Conservation (phyloP, 2,113 vertebrate species). For the Lota lota region DNA sequence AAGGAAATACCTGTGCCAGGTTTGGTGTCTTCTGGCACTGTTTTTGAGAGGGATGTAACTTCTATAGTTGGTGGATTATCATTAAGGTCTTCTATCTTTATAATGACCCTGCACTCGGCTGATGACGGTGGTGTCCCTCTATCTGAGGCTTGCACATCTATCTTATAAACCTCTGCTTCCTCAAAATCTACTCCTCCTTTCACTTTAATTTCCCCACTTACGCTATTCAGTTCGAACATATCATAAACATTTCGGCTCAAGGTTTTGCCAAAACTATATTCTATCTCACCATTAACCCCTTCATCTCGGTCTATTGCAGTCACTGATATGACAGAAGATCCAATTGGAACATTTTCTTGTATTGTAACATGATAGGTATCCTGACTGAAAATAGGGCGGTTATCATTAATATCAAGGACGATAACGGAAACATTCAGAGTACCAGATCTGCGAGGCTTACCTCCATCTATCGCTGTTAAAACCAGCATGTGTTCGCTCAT, state of each 20-base stretch:
- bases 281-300: conserved; percentile 47
- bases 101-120: conserved; percentile 2
- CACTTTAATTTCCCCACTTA: conserved; percentile 50
- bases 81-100: conserved; percentile 34
- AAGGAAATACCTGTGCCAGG: conserved; percentile 38
- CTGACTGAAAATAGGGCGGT: conserved; percentile 53
- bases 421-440: conserved; percentile 46
- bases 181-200: conserved; percentile 50
- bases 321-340: conserved; percentile 35
- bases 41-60: conserved; percentile 80
- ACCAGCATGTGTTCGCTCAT: conserved; percentile 23
- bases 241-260: conserved; percentile 37
- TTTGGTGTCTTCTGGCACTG: conserved; percentile 59
- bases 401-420: conserved; percentile 66
- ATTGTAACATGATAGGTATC: conserved; percentile 39
- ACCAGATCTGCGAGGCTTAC: conserved; percentile 51
- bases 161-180: conserved; percentile 25
- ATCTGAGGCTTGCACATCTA: conserved; percentile 55
- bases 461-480: conserved; percentile 63
- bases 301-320: conserved; percentile 58
- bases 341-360: conserved; percentile 32
- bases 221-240: conserved; percentile 44
- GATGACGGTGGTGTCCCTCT: conserved; percentile 12
- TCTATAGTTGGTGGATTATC: conserved; percentile 75
- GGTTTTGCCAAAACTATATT: conserved; percentile 45